A percentile compares a stretch with the other conserved stretches of the same genome.
Conservation (phyloP, 2,797 vertebrate genomes). For the Anguilla marmorata region DNA sequence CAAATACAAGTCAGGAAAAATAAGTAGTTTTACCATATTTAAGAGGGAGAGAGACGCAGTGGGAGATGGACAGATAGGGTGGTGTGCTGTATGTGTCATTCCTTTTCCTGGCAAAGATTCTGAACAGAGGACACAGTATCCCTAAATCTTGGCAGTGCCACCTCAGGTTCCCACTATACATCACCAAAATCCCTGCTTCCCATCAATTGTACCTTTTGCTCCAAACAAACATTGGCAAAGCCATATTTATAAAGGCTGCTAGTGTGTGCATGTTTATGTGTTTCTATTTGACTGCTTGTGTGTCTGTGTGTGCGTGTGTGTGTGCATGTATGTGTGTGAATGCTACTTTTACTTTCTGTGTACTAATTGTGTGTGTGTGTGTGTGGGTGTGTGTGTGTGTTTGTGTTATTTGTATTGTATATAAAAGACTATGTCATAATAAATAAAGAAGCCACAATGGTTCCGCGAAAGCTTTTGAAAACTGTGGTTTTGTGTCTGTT, state of each 20-base stretch:
- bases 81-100: no score
- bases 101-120: no score
- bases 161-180: neutral
- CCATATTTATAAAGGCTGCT: neutral
- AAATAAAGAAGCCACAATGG: slow-evolving; percentile 42
- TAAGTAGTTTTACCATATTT: no score
- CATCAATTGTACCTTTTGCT: neutral
- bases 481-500: slow-evolving; percentile 61
- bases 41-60: no score
- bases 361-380: neutral
- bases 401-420: slow-evolving; percentile 44
- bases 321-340: neutral
- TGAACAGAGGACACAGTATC: neutral
- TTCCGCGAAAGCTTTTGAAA: slow-evolving; percentile 61
- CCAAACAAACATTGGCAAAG: neutral
- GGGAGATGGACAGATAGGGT: no score
- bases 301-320: neutral
- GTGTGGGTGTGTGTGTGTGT: neutral
- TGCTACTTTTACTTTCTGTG: neutral
- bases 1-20: no score
- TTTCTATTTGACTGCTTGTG: neutral
- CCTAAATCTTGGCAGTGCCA: neutral
- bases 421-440: slow-evolving; percentile 49
- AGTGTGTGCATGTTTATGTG: neutral
- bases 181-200: neutral